Conservation (phyloP, 2,888 invertebrate species). For the Leptogaster cylindrica region DNA sequence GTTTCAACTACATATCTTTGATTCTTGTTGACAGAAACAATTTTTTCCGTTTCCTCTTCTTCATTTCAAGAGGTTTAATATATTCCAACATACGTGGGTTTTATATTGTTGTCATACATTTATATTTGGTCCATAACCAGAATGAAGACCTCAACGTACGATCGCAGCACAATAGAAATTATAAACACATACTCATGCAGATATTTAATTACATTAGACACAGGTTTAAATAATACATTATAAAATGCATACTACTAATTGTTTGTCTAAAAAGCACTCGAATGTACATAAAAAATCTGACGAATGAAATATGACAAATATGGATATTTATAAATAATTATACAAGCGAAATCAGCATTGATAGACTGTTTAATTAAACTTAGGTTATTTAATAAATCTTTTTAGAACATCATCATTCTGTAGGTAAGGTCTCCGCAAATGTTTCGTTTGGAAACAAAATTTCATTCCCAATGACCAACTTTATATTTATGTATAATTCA, state of each 20-base stretch:
- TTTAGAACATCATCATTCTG: too few species aligned
- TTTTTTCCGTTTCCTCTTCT: conserved; percentile 51
- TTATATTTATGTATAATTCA: too few species aligned
- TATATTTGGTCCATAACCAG: conserved; percentile 44
- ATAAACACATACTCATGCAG: conserved; percentile 49
- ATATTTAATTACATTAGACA: conserved; percentile 44
- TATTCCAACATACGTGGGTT: conserved; percentile 49
- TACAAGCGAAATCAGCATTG: too few species aligned
- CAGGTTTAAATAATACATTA: conserved; percentile 27
- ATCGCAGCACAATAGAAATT: conserved; percentile 51
- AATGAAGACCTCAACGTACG: conserved; percentile 48
- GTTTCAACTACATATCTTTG: conserved; percentile 70
- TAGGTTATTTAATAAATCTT: too few species aligned
- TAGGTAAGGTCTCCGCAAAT: too few species aligned
- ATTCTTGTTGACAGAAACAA: conserved; percentile 55
- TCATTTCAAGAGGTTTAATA: conserved; percentile 48
- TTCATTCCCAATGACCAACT: too few species aligned
- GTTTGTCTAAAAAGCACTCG: background rate
- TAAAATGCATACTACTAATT: background rate
- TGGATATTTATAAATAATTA: background rate
- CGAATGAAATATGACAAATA: background rate
- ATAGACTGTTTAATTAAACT: too few species aligned
- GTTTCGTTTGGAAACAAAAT: too few species aligned
- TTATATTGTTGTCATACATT: conserved; percentile 43
- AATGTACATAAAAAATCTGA: background rate